Percentiles rank a stretch among this genome's conserved stretches.
Conservation (phyloP, 2,797 vertebrate genomes). For the Benthosema pterotum region DNA sequence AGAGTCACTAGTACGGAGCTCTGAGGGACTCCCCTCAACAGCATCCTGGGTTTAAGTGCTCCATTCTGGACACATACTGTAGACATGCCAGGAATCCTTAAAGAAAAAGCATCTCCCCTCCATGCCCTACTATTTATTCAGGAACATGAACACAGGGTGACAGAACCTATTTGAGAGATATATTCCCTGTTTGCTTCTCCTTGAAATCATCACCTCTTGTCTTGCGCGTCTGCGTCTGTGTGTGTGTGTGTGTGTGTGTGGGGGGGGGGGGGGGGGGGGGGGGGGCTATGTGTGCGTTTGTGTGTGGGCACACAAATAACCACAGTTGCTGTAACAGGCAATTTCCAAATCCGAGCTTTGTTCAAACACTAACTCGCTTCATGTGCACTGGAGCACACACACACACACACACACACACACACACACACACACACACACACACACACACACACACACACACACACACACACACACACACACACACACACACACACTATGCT, state of each 20-base stretch:
- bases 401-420: not conserved
- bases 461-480: not conserved
- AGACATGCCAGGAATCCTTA: slow-evolving; percentile 8
- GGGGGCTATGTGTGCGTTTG: slow-evolving; percentile 19
- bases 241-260: slow-evolving; percentile 8
- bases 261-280: slow-evolving; percentile 15
- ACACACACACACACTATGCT: not conserved
- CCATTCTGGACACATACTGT: slow-evolving; percentile 43
- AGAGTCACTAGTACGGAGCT: slow-evolving; percentile 23
- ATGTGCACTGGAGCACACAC: too few relatives aligned
- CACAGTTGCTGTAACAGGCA: slow-evolving; percentile 32
- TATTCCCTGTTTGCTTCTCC: slow-evolving; percentile 52
- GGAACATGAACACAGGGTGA: slow-evolving; percentile 58
- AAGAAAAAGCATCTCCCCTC: not conserved
- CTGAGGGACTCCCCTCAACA: slow-evolving; percentile 44
- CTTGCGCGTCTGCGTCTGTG: slow-evolving; percentile 7
- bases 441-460: not conserved
- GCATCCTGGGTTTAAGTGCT: too few relatives aligned
- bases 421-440: not conserved
- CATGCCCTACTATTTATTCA: slow-evolving; percentile 56
- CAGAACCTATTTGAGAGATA: slow-evolving; percentile 72
- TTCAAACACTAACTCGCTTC: not conserved
- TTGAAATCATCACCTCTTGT: slow-evolving; percentile 51
- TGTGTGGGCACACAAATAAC: slow-evolving; percentile 40
- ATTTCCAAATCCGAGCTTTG: slow-evolving; percentile 32